Evolutionary conservation across 2,888 invertebrate species (phyloP).

Genomic region (Tiphia femorata): DNA sequence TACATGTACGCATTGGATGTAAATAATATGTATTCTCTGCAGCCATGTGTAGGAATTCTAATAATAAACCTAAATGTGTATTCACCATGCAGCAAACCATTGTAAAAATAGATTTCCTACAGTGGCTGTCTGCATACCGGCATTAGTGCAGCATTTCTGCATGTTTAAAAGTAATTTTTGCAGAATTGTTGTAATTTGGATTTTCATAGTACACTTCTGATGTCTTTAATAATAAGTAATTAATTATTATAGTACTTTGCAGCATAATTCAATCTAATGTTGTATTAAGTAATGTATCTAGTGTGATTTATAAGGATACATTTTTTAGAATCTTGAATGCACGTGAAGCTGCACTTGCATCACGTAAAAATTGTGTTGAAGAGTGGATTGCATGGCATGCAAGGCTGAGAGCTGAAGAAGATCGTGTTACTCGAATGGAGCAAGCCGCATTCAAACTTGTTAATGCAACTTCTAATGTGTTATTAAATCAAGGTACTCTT

Average conservation of each 20-base stretch:
- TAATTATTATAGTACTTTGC: background rate
- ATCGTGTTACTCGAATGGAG: constrained; percentile 65
- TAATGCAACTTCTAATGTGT: constrained; percentile 61
- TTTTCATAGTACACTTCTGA: background rate
- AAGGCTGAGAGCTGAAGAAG: constrained; percentile 63
- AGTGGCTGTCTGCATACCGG: constrained; percentile 39
- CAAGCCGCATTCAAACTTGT: constrained; percentile 64
- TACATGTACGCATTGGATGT: no score
- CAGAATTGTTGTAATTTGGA: background rate
- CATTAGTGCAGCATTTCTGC: constrained; percentile 34
- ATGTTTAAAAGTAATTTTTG: constrained; percentile 1
- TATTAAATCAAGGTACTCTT: constrained; percentile 60
- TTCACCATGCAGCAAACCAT: constrained; percentile 50
- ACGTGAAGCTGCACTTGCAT: constrained; percentile 63
- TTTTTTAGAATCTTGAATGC: constrained; percentile 62
- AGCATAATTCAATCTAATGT: background rate
- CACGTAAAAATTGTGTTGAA: constrained; percentile 65
- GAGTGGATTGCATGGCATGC: constrained; percentile 68
- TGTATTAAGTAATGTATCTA: background rate
- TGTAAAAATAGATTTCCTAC: constrained; percentile 62
- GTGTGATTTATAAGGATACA: background rate
- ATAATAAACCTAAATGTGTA: constrained; percentile 57
- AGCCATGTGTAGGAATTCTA: constrained; percentile 48
- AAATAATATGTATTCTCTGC: no score
- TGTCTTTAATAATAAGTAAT: background rate